A percentile compares a stretch with the other conserved stretches of the same genome.
Evolutionary conservation across 2,797 vertebrate species (phyloP).

Genomic region (Sparus aurata): DNA sequence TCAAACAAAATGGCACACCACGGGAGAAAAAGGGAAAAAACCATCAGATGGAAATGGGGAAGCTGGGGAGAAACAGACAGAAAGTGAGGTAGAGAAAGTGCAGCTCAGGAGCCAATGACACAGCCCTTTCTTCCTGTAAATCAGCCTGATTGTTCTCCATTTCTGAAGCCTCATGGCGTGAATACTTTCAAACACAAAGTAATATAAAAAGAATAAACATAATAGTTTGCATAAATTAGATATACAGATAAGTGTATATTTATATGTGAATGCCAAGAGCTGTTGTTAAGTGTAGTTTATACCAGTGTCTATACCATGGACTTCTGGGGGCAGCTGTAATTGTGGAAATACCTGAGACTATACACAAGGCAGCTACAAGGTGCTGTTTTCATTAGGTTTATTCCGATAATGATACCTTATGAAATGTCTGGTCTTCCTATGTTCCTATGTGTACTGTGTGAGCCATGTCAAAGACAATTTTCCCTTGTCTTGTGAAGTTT

Average conservation of each 20-base stretch:
- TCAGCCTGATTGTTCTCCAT: constrained; percentile 34
- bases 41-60: constrained; percentile 8
- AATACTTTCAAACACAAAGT: constrained; percentile 4
- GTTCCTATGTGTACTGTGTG: background rate
- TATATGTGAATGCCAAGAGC: background rate
- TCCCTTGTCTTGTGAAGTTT: background rate
- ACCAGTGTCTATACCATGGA: background rate
- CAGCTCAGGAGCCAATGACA: background rate
- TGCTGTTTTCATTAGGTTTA: background rate
- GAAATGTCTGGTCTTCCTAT: background rate
- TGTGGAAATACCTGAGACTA: background rate
- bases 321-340: background rate
- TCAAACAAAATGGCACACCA: constrained; percentile 17
- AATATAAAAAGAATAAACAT: background rate
- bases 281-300: background rate
- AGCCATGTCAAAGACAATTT: background rate
- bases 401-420: no score
- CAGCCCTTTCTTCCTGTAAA: constrained; percentile 22
- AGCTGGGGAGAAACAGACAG: background rate
- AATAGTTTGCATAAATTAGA: no score
- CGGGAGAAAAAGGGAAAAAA: background rate
- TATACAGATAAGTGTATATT: background rate
- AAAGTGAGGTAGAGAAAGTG: constrained; percentile 10
- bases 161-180: constrained; percentile 31
- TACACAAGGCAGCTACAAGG: background rate